Evolutionary conservation across 2,113 vertebrate species (phyloP), one percentile per base, ranked within the genome.

Genomic region (Oplegnathus fasciatus): DNA sequence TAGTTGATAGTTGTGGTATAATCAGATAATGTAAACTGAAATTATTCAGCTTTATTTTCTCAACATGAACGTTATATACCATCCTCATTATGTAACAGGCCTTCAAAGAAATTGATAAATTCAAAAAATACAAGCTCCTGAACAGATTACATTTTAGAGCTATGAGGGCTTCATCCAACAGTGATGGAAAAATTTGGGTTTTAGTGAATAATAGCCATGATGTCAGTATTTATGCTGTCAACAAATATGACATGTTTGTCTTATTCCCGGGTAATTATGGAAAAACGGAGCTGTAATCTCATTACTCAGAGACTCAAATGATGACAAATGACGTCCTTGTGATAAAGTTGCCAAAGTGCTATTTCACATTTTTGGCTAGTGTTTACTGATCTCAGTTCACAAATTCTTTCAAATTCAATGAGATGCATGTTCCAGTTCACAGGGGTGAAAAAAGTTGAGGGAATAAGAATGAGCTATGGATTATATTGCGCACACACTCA

Each of bases 251-350:
- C 26, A 74, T 74, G 10, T 52, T 75, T 73, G 46, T 70, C 30
- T 76, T 83, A 48, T 84, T 85, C 55, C 55, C 55, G 28, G 44
- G 60, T 83, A 75, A 78, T 79, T 58, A 65, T 2, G 2, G 54
- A 71, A 86, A 46, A 58, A 84, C 17, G 18, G 58, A 79, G 26
- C 18, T 40, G n/a, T 75, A 84, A 72, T 81, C 22, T 9, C 32
- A 71, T 84, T 52, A 87, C 48, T 65, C 32, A 40, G 0, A 18
- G 28, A 75, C 40, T 40, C 6, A 71, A 84, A 85, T 74, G 32
- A 68, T 75, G 76, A 80, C 42, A 75, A 71, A 86, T 65, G 14
- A 75, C 7, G 10, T 76, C 57, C 22, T 58, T n/a, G 67, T 72
- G 50, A 52, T 78, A n/a, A 76, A 83, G 44, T 42, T 79, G 80